phyloP scores from a whole-genome alignment of 2,113 vertebrate genomes.

The Greenwoodochromis staneri region DNA sequence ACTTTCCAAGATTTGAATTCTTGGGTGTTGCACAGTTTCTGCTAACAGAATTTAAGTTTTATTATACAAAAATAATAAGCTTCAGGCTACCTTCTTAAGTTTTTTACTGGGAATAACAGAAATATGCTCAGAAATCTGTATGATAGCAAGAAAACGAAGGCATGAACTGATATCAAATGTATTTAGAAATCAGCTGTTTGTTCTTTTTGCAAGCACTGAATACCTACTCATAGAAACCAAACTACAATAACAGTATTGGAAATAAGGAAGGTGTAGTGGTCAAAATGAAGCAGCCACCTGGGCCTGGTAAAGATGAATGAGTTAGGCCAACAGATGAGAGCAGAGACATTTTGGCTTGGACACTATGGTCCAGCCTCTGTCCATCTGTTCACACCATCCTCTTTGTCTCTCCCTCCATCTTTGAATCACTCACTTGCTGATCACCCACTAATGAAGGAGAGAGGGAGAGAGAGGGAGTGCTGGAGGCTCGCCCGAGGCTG shows the following conservation, averaged over 20 bases:
- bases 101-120: neutral
- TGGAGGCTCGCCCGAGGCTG: slow-evolving; percentile 46
- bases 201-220: neutral
- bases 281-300: neutral
- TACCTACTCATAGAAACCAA: neutral
- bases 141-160: neutral
- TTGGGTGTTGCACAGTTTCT: neutral
- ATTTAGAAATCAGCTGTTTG: neutral
- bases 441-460: slow-evolving; percentile 27
- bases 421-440: slow-evolving; percentile 9
- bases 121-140: neutral
- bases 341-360: neutral
- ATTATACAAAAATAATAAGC: neutral
- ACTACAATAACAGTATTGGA: neutral
- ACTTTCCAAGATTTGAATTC: neutral
- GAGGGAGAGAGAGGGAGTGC: neutral
- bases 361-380: neutral
- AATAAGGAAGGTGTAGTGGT: neutral
- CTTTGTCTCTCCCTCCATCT: neutral
- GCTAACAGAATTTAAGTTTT: neutral
- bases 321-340: neutral
- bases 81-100: neutral
- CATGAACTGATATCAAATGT: neutral
- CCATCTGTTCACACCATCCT: neutral
- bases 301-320: neutral